Evolutionary conservation across 2,797 vertebrate genomes (phyloP).

Genomic region (Cyclura pinguis): DNA sequence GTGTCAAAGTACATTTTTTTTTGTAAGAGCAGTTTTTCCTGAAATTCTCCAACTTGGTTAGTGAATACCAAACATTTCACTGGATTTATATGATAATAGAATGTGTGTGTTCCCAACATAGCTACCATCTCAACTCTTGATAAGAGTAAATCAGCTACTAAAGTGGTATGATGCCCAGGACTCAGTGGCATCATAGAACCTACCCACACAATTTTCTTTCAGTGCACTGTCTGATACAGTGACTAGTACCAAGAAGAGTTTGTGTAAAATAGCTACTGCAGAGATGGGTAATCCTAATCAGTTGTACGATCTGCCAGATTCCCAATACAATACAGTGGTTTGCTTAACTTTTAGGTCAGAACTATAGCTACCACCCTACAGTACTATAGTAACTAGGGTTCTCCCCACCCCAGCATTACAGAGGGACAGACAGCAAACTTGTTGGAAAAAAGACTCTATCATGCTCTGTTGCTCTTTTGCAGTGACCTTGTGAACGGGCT

Average conservation of each 20-base stretch:
- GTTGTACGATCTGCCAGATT: neutral
- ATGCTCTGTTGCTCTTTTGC: conserved; percentile 53
- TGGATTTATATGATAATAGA: neutral
- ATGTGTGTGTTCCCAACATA: neutral
- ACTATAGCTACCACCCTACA: neutral
- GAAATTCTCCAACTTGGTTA: neutral
- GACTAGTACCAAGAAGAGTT: neutral
- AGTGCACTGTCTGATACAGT: neutral
- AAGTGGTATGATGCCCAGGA: too few species aligned
- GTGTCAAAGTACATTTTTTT: neutral
- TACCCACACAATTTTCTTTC: neutral
- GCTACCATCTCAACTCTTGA: neutral
- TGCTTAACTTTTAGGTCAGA: neutral
- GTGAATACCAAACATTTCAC: neutral
- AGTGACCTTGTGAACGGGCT: conserved; percentile 98
- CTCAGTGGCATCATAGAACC: too few species aligned
- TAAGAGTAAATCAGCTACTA: neutral
- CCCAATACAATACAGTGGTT: neutral
- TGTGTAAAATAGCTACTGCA: neutral
- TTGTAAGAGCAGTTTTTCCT: neutral
- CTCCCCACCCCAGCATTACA: neutral
- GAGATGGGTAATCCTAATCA: neutral
- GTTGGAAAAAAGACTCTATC: neutral
- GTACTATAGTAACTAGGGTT: neutral
- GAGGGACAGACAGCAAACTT: neutral